These are phyloP conservation scores for Pachypanchax playfairii DNA, from an alignment of 2,113 vertebrate genomes.

Conservation along the genomic window DNA sequence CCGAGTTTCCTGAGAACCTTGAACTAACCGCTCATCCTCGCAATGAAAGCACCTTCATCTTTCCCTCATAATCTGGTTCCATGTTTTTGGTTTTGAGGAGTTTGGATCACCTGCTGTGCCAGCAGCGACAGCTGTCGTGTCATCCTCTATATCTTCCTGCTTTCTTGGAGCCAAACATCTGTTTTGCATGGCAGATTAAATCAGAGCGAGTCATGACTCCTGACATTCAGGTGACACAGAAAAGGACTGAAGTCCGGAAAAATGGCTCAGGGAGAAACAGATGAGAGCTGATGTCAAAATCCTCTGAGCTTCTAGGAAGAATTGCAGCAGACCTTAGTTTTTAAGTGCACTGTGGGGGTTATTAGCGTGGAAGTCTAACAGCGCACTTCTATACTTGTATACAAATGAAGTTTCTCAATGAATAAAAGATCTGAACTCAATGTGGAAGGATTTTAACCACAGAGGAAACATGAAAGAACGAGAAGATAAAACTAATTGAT, in stretches of 20 bases:
- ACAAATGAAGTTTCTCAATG: slow-evolving; percentile 64
- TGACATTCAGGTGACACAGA: slow-evolving; percentile 53
- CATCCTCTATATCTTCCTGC: slow-evolving; percentile 75
- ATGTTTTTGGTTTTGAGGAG: slow-evolving; percentile 69
- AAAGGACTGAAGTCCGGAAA: slow-evolving; percentile 34
- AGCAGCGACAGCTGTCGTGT: slow-evolving; percentile 61
- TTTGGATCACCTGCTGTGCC: slow-evolving; percentile 61
- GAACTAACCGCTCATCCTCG: slow-evolving; percentile 48
- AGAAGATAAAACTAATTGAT: slow-evolving; percentile 63
- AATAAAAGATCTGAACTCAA: slow-evolving; percentile 69
- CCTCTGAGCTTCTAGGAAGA: slow-evolving; percentile 40
- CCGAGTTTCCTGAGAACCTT: slow-evolving; percentile 28
- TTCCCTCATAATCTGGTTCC: slow-evolving; percentile 63
- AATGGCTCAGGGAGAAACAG: background rate
- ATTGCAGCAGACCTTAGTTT: slow-evolving; percentile 23
- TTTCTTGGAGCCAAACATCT: slow-evolving; percentile 76
- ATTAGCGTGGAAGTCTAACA: slow-evolving; percentile 40
- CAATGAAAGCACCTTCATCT: slow-evolving; percentile 42
- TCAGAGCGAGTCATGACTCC: slow-evolving; percentile 58
- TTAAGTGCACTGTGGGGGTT: slow-evolving; percentile 44
- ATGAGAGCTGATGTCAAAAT: slow-evolving; percentile 19
- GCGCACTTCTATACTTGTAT: slow-evolving; percentile 41
- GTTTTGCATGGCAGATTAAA: slow-evolving; percentile 75
- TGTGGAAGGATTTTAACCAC: slow-evolving; percentile 50
- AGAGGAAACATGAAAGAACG: slow-evolving; percentile 53